Evolutionary conservation across 2,797 vertebrate species (phyloP).

Genomic region (Helostoma temminkii): DNA sequence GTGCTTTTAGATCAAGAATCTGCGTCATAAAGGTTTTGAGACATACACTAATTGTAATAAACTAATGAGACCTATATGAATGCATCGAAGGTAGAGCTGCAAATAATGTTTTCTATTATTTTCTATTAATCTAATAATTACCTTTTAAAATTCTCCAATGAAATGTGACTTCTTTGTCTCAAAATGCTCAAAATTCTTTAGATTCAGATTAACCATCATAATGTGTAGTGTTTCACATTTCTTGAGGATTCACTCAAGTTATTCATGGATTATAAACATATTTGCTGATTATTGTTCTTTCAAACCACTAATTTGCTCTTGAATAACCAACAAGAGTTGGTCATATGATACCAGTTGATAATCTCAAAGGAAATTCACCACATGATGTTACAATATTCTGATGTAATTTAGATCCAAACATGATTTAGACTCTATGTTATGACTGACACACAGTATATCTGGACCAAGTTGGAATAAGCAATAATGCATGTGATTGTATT

Average conservation of each 20-base stretch:
- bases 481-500: neutral
- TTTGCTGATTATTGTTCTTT: neutral
- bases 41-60: too few relatives aligned
- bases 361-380: neutral
- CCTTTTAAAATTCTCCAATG: too few relatives aligned
- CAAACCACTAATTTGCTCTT: neutral
- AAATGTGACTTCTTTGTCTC: neutral
- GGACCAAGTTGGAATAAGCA: neutral
- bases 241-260: neutral
- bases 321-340: neutral
- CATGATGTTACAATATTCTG: neutral
- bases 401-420: too few relatives aligned
- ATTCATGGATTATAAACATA: neutral
- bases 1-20: too few relatives aligned
- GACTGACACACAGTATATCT: neutral
- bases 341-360: neutral
- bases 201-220: too few relatives aligned
- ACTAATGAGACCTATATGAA: neutral
- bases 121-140: neutral
- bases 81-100: neutral
- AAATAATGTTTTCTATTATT: neutral
- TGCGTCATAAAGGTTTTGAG: too few relatives aligned
- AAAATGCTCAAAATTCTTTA: too few relatives aligned
- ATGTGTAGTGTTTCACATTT: neutral
- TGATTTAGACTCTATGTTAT: neutral